Percentiles rank a stretch among this genome's conserved stretches.
Conservation (phyloP, 2,113 vertebrate genomes). For the Ploceus nigricollis region DNA sequence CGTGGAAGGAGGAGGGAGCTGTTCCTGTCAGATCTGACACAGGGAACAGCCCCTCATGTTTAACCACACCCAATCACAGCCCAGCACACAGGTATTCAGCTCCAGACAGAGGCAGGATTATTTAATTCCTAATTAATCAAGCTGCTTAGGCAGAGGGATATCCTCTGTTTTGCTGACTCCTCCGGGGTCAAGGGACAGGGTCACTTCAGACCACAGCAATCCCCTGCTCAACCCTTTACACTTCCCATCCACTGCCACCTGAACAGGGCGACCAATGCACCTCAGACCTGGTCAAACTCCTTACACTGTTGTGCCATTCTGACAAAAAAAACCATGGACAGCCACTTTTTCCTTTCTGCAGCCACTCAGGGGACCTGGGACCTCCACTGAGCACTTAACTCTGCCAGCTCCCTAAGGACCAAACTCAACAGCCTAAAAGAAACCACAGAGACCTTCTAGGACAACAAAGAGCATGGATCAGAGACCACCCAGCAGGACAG, state of each 20-base stretch:
- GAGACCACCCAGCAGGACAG: not conserved
- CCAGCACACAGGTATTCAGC: not conserved
- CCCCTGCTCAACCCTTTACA: not conserved
- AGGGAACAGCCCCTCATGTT: not conserved
- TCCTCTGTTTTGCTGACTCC: not conserved
- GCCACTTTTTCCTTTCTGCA: not conserved
- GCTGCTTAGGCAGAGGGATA: not conserved
- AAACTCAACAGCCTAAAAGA: not conserved
- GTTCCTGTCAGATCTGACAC: not conserved
- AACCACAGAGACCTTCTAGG: not conserved
- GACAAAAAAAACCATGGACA: not conserved
- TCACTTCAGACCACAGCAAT: not conserved
- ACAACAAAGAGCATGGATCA: not conserved
- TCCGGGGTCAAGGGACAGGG: not conserved
- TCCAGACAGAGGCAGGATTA: not conserved
- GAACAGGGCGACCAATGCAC: not conserved
- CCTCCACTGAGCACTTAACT: not conserved
- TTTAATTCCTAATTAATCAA: not conserved
- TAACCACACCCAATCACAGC: not conserved
- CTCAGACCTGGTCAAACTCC: not conserved
- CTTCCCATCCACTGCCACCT: not conserved
- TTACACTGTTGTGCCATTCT: not conserved
- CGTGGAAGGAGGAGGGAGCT: not conserved
- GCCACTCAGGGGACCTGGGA: not conserved
- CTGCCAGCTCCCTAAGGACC: not conserved